Base-by-base conservation (phyloP, 2,797 vertebrate genomes). In the Phoxinus dragarum region DNA sequence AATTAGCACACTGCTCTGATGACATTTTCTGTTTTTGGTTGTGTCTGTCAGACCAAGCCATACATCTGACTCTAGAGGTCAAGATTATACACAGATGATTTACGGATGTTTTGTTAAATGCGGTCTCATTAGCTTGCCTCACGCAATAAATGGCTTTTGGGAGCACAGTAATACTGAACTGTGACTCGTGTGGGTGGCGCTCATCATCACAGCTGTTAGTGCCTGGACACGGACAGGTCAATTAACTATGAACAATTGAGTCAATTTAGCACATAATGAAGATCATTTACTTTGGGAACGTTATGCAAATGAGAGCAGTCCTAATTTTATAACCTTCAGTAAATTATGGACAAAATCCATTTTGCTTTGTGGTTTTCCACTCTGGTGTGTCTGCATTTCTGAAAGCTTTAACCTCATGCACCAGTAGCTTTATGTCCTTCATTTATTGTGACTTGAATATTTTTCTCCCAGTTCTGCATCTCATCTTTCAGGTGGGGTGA, bases 241-340 rank as follows among this genome's bases (percentile, higher is more conserved):
- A 59, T 87, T 88, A 90, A 84, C 73, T 36, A 68, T 81, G 78
- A 88, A 81, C 84, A 81, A 86, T 73, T 87, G 69, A 89, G 81
- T 52, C 73, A 71, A 80, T 87, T 86, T 80, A 81, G 59, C 34
- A 85, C 47, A 78, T 74, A 88, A 87, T 86, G 44, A 86, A 88
- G 87, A 88, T 84, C 38, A 81, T 88, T 84, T 86, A 81, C 27
- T 85, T 85, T 77, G 47, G 52, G 52, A 54, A 44, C 19, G 12
- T 64, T 79, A 44, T 59, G 67, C 21, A 79, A 87, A 84, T 84
- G 72, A 73, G 83, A 74, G 49, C 40, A 56, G 49, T 40, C 52
- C 27, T 31, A 49, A 74, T 87, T 80, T 81, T 81, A 81, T 66
- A 76, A 82, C 80, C 66, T 81, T 81, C 21, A 34, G 42, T 34